Base-by-base conservation (phyloP, 1,140 invertebrate genomes). In the Drosophila leontia region DNA sequence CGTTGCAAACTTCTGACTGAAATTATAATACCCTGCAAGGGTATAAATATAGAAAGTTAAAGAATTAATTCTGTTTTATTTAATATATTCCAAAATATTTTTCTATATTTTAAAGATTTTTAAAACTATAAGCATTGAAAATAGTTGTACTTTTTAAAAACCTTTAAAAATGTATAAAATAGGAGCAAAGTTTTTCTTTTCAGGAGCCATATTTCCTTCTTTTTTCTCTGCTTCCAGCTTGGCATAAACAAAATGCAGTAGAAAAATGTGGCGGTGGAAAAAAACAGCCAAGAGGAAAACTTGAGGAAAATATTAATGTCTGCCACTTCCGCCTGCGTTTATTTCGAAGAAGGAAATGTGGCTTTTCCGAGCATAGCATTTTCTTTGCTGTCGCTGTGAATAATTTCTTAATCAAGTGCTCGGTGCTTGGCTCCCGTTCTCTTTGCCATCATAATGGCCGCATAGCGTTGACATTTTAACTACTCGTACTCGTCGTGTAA, bases 161-260 rank as follows among this genome's bases (percentile, higher is more conserved):
- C 3, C 3, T 23, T 15, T 26, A 7, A 15, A 2, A 26, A 15
- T n/a, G 4, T 9, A 5, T 2, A 26, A 4, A 15, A 29, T 23
- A 13, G 6, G 3, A 53, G n/a, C 29, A 9, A 0, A 15, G 0
- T 34, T 62, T 37, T 67, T 62, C 7, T 29, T 29, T 29, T 19
- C 17, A 7, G 7, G 41, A 67, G 62, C 53, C 29, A 64, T 9
- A 7, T 47, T 23, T 47, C 75, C 62, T 70, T 53, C 35, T 78
- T 82, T 79, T 64, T 79, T 58, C 1, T 12, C 6, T 34, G n/a
- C 47, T 26, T 34, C 41, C 74, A 75, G 29, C 69, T 51, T 62
- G 58, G 62, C 72, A 74, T 85, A 85, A 85, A 85, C 74, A 84
- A 84, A 76, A 39, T 72, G 72, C 58, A 80, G 51, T 26, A 51